These are phyloP conservation scores for Helicoverpa assulta DNA, from an alignment of 2,888 invertebrate genomes.

Conservation along the genomic window DNA sequence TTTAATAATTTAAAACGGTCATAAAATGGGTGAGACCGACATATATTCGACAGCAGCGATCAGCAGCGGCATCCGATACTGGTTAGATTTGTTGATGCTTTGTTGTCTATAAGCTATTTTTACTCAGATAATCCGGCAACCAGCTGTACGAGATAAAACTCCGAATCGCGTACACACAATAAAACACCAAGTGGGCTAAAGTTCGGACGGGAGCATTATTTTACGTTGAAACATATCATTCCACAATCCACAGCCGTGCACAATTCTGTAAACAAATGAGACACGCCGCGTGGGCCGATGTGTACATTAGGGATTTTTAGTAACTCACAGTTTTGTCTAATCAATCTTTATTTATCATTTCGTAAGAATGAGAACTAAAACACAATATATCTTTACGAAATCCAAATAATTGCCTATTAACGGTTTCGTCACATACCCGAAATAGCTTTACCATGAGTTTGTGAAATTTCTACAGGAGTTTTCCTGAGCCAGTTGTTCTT, in stretches of 20 bases:
- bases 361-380: constrained; percentile 41
- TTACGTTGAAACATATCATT: constrained; percentile 83
- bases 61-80: constrained; percentile 65
- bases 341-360: constrained; percentile 60
- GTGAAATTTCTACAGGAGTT: constrained; percentile 6
- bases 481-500: constrained; percentile 10
- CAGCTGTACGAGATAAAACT: constrained; percentile 86
- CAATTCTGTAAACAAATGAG: constrained; percentile 85
- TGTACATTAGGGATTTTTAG: constrained; percentile 79
- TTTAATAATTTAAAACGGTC: constrained; percentile 64
- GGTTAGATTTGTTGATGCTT: constrained; percentile 71
- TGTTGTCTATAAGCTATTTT: constrained; percentile 86
- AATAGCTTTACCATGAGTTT: constrained; percentile 29
- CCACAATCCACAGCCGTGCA: constrained; percentile 80
- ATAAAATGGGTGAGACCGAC: constrained; percentile 62
- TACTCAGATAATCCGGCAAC: constrained; percentile 84
- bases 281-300: constrained; percentile 78
- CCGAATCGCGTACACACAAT: constrained; percentile 81
- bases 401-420: constrained; percentile 38
- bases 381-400: constrained; percentile 33
- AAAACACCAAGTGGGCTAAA: constrained; percentile 81
- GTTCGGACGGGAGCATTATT: constrained; percentile 81
- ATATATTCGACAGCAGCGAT: constrained; percentile 62
- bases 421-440: constrained; percentile 38
- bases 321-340: constrained; percentile 70